Evolutionary conservation across 1,140 invertebrate species (phyloP), one percentile per base, ranked within the genome.

Genomic region (Caenorhabditis tropicalis): DNA sequence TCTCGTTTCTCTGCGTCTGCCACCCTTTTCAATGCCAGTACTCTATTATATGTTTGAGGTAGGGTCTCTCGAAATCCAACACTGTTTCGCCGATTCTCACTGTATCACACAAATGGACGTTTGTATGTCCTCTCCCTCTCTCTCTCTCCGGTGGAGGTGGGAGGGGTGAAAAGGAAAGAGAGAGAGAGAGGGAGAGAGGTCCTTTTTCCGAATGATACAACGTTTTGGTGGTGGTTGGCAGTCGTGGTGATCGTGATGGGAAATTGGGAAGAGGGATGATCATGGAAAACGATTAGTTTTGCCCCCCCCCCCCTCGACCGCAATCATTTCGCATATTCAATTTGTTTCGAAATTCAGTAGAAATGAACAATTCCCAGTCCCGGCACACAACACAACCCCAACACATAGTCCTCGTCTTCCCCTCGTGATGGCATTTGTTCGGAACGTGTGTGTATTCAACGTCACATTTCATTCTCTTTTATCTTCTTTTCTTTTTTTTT

Each of bases 61-160:
- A 43, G 27, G 10, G 36, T 24, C 65, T 74, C 65, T n/a, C 12
- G 0, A 5, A 43, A 74, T 43, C 65, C 27, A 31, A 43, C 19
- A 31, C 36, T 74, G 16, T 74, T 74, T 74, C 65, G 65, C 1
- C 10, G 65, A 74, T 74, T 74, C 65, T 74, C 65, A 74, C 65
- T 74, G 65, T 74, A 74, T 74, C 65, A 74, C 65, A 74, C 65
- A 74, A 74, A 74, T 74, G 65, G 65, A 74, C 65, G 65, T 43
- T 74, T 74, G 65, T 74, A 74, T 74, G 65, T 43, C 65, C 65
- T 74, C 65, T 74, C n/a, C 65, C 36, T n/a, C n/a, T n/a, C n/a
- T n/a, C n/a, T n/a, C n/a, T n/a, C n/a, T n/a, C n/a, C n/a, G n/a
- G 65, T 74, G 33, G 65, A 74, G 65, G 65, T 74, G 65, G 65